These are phyloP conservation scores for Ptychochromis oligacanthus DNA, from an alignment of 2,113 vertebrate genomes.

Conservation along the genomic window DNA sequence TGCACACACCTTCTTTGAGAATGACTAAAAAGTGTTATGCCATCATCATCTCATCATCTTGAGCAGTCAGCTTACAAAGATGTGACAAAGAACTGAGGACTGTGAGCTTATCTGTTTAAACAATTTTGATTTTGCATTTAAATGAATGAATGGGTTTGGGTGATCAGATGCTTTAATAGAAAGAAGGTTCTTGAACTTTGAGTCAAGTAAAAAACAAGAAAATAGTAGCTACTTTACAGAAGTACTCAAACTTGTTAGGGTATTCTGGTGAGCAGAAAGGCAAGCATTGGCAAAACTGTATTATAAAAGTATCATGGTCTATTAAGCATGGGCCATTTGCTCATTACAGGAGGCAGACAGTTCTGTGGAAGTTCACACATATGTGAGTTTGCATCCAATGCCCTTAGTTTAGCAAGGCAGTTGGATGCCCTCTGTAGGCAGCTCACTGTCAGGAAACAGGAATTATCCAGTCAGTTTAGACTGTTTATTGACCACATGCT, in stretches of 20 bases:
- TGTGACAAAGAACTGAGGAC: not conserved
- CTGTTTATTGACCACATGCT: not conserved
- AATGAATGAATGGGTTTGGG: not conserved
- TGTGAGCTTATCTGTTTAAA: too few species aligned
- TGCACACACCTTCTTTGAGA: not conserved
- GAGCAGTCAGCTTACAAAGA: not conserved
- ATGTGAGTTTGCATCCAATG: not conserved
- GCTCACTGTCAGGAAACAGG: not conserved
- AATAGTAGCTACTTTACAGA: not conserved
- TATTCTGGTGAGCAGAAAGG: not conserved
- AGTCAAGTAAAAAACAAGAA: not conserved
- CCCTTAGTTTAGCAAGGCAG: not conserved
- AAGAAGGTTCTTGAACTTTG: too few species aligned
- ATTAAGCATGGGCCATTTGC: not conserved
- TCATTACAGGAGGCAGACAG: not conserved
- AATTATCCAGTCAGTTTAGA: not conserved
- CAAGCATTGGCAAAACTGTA: fast-evolving
- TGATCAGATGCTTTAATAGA: not conserved
- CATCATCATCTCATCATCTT: not conserved
- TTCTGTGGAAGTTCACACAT: not conserved
- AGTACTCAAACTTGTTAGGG: not conserved
- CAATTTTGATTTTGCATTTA: not conserved
- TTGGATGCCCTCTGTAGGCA: conserved; percentile 38
- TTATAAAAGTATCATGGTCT: fast-evolving
- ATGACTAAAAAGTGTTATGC: not conserved